Percentiles rank a stretch among this genome's conserved stretches.
These are phyloP conservation scores for Aspidiotus destructor DNA, from an alignment of 2,888 invertebrate species.

Conservation along the genomic window DNA sequence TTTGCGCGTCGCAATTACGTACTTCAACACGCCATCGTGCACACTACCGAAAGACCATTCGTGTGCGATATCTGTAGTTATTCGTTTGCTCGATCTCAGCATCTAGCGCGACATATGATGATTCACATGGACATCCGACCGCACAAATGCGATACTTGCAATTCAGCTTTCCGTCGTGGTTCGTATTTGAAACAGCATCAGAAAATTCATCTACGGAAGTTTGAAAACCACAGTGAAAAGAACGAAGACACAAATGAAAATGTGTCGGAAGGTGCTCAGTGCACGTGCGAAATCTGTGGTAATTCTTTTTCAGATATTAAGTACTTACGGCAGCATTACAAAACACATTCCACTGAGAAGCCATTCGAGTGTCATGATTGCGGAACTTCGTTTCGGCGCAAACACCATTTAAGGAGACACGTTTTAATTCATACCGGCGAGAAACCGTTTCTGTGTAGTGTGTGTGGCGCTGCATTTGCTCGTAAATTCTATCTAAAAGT, in stretches of 20 bases:
- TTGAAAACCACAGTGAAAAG: background rate
- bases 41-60: background rate
- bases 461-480: background rate
- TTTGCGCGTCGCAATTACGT: background rate
- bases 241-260: background rate
- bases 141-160: background rate
- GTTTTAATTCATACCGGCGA: background rate
- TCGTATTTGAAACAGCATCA: background rate
- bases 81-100: background rate
- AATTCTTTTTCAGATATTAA: background rate
- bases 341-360: background rate
- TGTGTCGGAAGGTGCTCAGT: background rate
- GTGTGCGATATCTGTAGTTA: background rate
- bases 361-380: constrained; percentile 4
- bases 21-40: background rate
- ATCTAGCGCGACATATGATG: background rate
- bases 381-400: background rate
- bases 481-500: constrained; percentile 1
- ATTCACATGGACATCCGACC: background rate
- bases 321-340: background rate
- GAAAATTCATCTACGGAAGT: background rate
- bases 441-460: constrained; percentile 1
- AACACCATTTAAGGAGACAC: background rate
- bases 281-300: constrained; percentile 4
- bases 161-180: background rate